Conservation (phyloP, 2,797 vertebrate species). For the Manis pentadactyla region DNA sequence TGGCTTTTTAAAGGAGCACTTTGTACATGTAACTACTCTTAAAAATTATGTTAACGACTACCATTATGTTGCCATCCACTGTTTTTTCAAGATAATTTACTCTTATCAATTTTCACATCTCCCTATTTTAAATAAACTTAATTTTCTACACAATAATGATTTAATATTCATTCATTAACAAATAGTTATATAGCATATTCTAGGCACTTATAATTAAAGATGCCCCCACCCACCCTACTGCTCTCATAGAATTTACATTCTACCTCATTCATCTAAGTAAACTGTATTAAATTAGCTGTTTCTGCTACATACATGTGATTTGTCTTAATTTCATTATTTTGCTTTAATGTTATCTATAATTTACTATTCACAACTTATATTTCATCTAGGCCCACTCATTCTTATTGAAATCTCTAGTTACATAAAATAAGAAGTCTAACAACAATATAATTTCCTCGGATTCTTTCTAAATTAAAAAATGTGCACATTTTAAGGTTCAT, state of each 20-base stretch:
- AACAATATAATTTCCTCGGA: not conserved
- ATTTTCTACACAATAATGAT: conserved; percentile 4
- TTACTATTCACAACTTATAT: not conserved
- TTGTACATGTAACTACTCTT: not conserved
- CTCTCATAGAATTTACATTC: not conserved
- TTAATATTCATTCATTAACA: not conserved
- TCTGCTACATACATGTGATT: not conserved
- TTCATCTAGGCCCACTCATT: not conserved
- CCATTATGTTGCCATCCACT: not conserved
- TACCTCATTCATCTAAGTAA: not conserved
- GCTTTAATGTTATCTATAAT: not conserved
- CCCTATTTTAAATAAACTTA: not conserved
- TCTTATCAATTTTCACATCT: not conserved
- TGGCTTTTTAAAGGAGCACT: not conserved
- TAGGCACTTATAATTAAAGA: not conserved
- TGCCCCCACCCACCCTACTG: not conserved
- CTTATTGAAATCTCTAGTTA: not conserved
- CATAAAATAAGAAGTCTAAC: not conserved
- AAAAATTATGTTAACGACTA: not conserved
- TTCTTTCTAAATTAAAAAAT: conserved; percentile 9
- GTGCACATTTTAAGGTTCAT: not conserved
- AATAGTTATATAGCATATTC: not conserved
- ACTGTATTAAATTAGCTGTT: not conserved
- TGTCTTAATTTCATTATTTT: conserved; percentile 32
- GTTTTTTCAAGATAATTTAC: not conserved